Evolutionary conservation across 2,797 vertebrate genomes (phyloP).

Genomic region (Dipus sagitta): DNA sequence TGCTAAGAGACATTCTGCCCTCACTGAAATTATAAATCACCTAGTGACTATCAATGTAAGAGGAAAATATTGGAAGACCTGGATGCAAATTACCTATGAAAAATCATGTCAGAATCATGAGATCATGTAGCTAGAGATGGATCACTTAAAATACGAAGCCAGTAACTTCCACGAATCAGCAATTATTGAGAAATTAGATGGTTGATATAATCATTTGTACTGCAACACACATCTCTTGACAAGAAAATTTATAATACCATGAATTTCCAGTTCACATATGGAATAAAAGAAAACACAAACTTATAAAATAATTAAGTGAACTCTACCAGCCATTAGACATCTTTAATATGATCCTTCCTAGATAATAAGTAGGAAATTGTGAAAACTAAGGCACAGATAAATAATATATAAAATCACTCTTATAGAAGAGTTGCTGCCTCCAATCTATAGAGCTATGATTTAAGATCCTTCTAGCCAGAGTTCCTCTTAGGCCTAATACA

Average conservation of each 20-base stretch:
- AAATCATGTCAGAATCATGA: conserved; percentile 62
- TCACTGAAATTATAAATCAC: conserved; percentile 51
- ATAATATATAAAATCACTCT: conserved; percentile 2
- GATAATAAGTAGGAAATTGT: neutral
- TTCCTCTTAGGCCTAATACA: neutral
- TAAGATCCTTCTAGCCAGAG: neutral
- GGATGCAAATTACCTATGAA: conserved; percentile 44
- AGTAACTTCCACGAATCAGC: conserved; percentile 53
- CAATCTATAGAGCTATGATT: neutral
- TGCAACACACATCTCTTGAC: neutral
- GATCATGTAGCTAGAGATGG: conserved; percentile 41
- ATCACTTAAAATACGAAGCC: conserved; percentile 48
- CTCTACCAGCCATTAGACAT: neutral
- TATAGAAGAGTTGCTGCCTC: neutral
- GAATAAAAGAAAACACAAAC: neutral
- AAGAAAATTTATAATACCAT: neutral
- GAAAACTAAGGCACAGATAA: neutral
- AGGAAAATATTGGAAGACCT: conserved; percentile 27
- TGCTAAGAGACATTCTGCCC: conserved; percentile 39
- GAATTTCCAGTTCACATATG: neutral
- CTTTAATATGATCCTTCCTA: conserved; percentile 36
- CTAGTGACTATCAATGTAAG: conserved; percentile 58
- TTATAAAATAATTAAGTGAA: conserved; percentile 23
- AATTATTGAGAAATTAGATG: conserved; percentile 45
- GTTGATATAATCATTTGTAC: conserved; percentile 12